These are phyloP conservation scores for Illadopsis cleaveri DNA, from an alignment of 2,113 vertebrate species.

Conservation along the genomic window DNA sequence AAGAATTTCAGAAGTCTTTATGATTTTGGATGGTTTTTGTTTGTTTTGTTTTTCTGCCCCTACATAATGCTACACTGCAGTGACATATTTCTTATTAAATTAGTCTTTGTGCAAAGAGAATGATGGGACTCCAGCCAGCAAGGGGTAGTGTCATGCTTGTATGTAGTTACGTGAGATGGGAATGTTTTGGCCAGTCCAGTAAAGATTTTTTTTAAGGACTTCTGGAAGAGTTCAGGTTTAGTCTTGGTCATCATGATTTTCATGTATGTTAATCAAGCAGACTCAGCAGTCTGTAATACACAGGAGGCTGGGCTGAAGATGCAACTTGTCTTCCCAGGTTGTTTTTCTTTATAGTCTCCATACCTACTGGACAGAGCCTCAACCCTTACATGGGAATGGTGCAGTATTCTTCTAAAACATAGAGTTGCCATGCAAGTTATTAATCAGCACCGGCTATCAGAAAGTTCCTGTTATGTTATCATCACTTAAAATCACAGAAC, in stretches of 20 bases:
- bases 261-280: not conserved
- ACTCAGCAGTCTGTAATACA: not conserved
- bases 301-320: not conserved
- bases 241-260: not conserved
- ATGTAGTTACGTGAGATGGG: not conserved
- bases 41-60: not conserved
- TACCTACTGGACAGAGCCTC: not conserved
- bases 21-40: not conserved
- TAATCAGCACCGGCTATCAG: not conserved
- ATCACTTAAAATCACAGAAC: not conserved
- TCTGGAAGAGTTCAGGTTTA: not conserved
- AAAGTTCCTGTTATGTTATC: not conserved
- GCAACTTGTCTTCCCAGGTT: not conserved
- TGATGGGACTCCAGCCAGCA: not conserved
- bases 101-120: not conserved
- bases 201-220: not conserved
- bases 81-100: not conserved
- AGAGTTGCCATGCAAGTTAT: not conserved
- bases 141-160: not conserved
- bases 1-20: not conserved
- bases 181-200: not conserved
- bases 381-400: rapidly evolving
- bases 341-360: not conserved
- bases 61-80: not conserved
- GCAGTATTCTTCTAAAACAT: not conserved